Conservation (phyloP, 1,140 invertebrate species). For the Zophobas morio region DNA sequence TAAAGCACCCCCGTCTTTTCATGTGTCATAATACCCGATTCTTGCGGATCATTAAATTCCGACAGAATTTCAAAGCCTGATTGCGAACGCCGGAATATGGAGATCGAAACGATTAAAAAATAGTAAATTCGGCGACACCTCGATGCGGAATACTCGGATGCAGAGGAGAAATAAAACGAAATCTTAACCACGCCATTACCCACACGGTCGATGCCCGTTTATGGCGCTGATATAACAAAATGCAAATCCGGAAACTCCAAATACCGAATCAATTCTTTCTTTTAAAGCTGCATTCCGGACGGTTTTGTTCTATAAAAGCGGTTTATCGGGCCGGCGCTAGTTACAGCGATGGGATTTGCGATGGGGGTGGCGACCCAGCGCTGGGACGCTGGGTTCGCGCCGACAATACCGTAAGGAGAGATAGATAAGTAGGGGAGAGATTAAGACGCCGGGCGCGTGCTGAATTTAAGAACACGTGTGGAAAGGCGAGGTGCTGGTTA, state of each 20-base stretch:
- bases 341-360: conserved; percentile 19
- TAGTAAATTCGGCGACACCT: too few relatives aligned
- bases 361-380: not conserved
- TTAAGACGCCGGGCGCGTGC: too few relatives aligned
- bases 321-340: conserved; percentile 12
- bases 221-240: conserved; percentile 55
- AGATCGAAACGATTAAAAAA: too few relatives aligned
- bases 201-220: conserved; percentile 21
- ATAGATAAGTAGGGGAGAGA: too few relatives aligned
- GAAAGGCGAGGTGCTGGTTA: too few relatives aligned
- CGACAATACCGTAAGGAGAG: too few relatives aligned
- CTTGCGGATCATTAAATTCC: conserved; percentile 34
- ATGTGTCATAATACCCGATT: conserved; percentile 40
- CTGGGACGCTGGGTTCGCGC: not conserved
- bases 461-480: too few relatives aligned
- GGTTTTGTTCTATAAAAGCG: conserved; percentile 21
- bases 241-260: conserved; percentile 45
- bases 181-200: conserved; percentile 30
- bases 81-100: not conserved
- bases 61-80: conserved; percentile 22
- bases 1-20: conserved; percentile 32
- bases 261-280: conserved; percentile 7
- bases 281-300: conserved; percentile 18
- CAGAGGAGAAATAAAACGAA: conserved; percentile 30
- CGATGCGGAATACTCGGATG: too few relatives aligned